Base-by-base conservation (phyloP, 2,113 vertebrate species). In the Silurus asotus region DNA sequence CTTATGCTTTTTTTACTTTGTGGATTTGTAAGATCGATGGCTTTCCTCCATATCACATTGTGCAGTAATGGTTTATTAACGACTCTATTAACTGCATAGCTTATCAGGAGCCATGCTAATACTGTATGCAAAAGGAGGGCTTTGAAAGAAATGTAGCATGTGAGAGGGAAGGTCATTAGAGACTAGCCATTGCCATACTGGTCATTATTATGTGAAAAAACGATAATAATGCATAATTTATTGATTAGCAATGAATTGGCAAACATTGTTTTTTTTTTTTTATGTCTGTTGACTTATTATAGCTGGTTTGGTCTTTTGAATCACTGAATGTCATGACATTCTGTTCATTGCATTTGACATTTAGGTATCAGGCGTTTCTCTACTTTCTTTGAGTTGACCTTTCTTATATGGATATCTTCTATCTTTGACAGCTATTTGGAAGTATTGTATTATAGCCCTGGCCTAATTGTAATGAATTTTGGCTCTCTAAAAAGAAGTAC, bases 241-340 rank as follows among this genome's bases (percentile, higher is more conserved):
- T 15, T 37, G 2, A 53, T 64, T 76, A 77, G 13, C 55, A 78
- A 78, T 20, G 1, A 74, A 72, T 48, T 49, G 55, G 10, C 7
- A 45, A 23, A 48, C 10, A 48, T 8, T 17, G 14, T 59, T 67
- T 70, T 72, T 4, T 59, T 84, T 25, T 75, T 75, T 13, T 15
- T 61, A 83, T 48, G 11, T 23, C 17, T 51, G 77, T 78, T 70
- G 23, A n/a, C 25, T 23, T 83, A 45, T 59, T 17, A 69, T 17
- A 8, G 9, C 74, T 25, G 20, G 51, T 67, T 77, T 84, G 82
- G 25, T 80, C 53, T 84, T 84, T 74, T 72, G 48, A 79, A 87
- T 49, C 53, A 19, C 15, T 84, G 75, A 84, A 82, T 85, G 69
- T 88, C 76, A 76, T 76, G 81, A 51, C 84, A 77, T 86, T 86